These are phyloP conservation scores for Hirtodrosophila trivittata DNA, from an alignment of 2,888 invertebrate genomes.

Conservation along the genomic window DNA sequence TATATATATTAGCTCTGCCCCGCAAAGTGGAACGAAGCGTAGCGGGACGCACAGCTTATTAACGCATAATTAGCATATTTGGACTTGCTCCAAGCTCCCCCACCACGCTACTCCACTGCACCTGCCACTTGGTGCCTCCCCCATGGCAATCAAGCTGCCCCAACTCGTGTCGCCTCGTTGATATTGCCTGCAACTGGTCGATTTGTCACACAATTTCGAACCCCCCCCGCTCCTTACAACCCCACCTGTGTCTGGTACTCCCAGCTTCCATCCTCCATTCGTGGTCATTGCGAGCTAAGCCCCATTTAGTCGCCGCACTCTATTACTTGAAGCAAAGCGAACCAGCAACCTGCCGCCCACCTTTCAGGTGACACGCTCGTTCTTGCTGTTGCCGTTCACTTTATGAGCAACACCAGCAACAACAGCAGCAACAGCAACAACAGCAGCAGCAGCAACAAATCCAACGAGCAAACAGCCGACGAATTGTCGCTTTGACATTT, in stretches of 20 bases:
- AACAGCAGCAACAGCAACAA: slow-evolving; percentile 36
- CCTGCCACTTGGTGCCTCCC: neutral
- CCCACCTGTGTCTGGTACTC: slow-evolving; percentile 18
- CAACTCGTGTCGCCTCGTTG: slow-evolving; percentile 46
- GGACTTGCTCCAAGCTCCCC: slow-evolving; percentile 59
- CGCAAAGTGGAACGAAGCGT: slow-evolving; percentile 23
- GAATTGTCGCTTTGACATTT: slow-evolving; percentile 79
- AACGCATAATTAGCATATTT: slow-evolving; percentile 79
- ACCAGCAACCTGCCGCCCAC: slow-evolving; percentile 29
- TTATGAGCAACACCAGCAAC: slow-evolving; percentile 48
- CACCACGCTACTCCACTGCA: slow-evolving; percentile 2
- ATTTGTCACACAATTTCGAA: slow-evolving; percentile 57
- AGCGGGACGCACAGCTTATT: slow-evolving; percentile 60
- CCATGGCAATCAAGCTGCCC: slow-evolving; percentile 1
- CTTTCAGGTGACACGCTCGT: slow-evolving; percentile 2
- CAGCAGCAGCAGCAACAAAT: slow-evolving; percentile 30
- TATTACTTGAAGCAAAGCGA: slow-evolving; percentile 59
- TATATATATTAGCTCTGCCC: slow-evolving; percentile 22
- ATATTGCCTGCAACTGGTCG: slow-evolving; percentile 55
- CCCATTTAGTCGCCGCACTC: slow-evolving; percentile 71
- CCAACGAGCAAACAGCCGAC: slow-evolving; percentile 37
- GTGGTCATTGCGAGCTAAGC: slow-evolving; percentile 62
- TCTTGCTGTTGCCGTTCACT: slow-evolving; percentile 53
- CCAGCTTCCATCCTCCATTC: slow-evolving; percentile 42
- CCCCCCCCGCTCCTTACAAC: neutral